Evolutionary conservation across 2,113 vertebrate genomes (phyloP).

Genomic region (Corythaixoides concolor): DNA sequence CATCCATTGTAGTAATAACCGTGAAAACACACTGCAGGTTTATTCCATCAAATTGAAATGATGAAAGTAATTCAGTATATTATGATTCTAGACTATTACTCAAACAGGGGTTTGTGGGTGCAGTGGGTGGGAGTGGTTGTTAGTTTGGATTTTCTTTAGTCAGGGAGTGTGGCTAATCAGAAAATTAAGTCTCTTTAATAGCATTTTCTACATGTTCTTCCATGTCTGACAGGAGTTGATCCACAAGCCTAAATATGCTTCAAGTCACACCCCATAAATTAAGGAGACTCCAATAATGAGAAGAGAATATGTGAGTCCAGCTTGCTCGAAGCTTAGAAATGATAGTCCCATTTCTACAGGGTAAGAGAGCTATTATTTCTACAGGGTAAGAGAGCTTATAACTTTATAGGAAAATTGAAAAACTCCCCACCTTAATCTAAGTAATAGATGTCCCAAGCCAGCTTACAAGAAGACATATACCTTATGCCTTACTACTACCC

Average conservation of each 20-base stretch:
- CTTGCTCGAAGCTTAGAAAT: not conserved
- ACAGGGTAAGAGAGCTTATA: not conserved
- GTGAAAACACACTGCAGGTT: not conserved
- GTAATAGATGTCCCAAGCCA: not conserved
- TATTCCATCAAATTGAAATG: not conserved
- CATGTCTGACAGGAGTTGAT: not conserved
- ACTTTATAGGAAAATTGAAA: not conserved
- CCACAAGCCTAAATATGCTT: not conserved
- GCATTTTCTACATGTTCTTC: not conserved
- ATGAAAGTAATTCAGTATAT: not conserved
- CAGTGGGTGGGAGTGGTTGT: fast-evolving
- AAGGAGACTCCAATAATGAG: not conserved
- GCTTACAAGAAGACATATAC: not conserved
- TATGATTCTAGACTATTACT: not conserved
- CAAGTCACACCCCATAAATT: not conserved
- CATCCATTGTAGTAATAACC: not conserved
- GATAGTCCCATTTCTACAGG: not conserved
- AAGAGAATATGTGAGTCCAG: not conserved
- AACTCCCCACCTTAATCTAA: not conserved
- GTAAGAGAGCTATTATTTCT: not conserved
- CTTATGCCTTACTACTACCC: not conserved
- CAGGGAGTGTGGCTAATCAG: not conserved
- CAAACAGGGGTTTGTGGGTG: not conserved
- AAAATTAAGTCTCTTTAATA: not conserved
- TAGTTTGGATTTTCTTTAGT: not conserved